Evolutionary conservation across 1,140 invertebrate species (phyloP), one percentile per base, ranked within the genome.

Genomic region (Monomorium pharaonis): DNA sequence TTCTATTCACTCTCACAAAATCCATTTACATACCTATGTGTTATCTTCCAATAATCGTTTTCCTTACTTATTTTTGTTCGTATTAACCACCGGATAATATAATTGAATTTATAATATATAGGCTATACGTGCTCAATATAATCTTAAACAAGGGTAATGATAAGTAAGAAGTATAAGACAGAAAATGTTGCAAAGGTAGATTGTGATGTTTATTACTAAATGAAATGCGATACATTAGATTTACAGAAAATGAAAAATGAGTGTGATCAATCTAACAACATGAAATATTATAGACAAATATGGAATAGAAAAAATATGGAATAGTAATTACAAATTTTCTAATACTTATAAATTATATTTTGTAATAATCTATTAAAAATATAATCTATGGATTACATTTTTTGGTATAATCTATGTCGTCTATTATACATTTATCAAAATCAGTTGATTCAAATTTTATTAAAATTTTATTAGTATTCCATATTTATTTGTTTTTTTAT

Each of bases 31-130:
- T 93, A 93, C 91, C 92, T 72, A 67, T 88, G 30, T 62, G 75
- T 88, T 93, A 93, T 92, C 88, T 93, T 89, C 92, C 91, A 90
- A 88, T 30, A 81, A 86, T 86, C 80, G 75, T 90, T 74, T 74
- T 90, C 87, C 84, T 81, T 83, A 77, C 42, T 78, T 89, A 89
- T 83, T 84, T 86, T 84, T 63, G 63, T 89, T 77, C 58, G 88
- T 60, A 78, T 75, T 88, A 90, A 88, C 80, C 84, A 86, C 62
- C 21, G 67, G 63, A 85, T 83, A 84, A 91, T 56, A 78, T 70
- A 84, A 89, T 47, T 60, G 69, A 91, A 86, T 77, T 67, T 58
- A 42, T 83, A 75, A 78, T 44, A 81, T 27, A 84, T 27, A 58
- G 75, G 33, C 75, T 75, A 77, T 63, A 51, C 30, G 65, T 86